Percentiles rank a stretch among this genome's conserved stretches.
Evolutionary conservation across 2,113 vertebrate species (phyloP).

Genomic region (Girardinichthys multiradiatus): DNA sequence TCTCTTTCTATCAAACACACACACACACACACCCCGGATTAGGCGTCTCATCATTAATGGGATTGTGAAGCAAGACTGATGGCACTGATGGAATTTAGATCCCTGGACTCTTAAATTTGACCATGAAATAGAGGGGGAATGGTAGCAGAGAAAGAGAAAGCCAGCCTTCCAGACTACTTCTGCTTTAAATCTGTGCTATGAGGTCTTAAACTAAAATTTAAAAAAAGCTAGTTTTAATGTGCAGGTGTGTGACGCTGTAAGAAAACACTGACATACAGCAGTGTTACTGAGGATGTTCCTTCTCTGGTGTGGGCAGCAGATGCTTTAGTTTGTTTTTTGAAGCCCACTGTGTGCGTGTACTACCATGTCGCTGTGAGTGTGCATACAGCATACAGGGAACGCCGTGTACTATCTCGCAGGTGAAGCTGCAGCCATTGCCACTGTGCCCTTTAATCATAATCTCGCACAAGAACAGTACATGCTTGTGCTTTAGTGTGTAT

Average conservation of each 20-base stretch:
- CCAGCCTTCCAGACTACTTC: conserved; percentile 2
- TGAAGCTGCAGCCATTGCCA: conserved; percentile 5
- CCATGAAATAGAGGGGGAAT: conserved; percentile 20
- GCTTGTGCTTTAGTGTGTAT: conserved; percentile 9
- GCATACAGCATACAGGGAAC: conserved; percentile 11
- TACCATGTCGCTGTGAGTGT: neutral
- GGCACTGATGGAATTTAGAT: conserved; percentile 52
- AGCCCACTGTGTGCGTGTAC: neutral
- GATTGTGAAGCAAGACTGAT: conserved; percentile 38
- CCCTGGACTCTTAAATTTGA: conserved; percentile 45
- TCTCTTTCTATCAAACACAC: neutral
- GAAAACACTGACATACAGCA: neutral
- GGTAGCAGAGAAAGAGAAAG: conserved; percentile 20
- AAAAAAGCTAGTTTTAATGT: neutral
- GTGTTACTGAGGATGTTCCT: neutral
- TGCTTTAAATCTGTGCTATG: conserved; percentile 21
- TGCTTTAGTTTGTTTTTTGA: conserved; percentile 16
- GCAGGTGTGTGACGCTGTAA: neutral
- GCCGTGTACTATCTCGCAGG: conserved; percentile 26
- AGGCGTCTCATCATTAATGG: conserved; percentile 45
- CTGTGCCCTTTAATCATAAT: conserved; percentile 9
- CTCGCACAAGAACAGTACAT: conserved; percentile 3
- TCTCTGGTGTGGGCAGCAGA: conserved; percentile 30
- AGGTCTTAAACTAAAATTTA: conserved; percentile 15
- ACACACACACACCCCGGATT: conserved; percentile 4